Evolutionary conservation across 2,113 vertebrate genomes (phyloP), one percentile per base, ranked within the genome.

Genomic region (Ptilorrhoa leucosticta): DNA sequence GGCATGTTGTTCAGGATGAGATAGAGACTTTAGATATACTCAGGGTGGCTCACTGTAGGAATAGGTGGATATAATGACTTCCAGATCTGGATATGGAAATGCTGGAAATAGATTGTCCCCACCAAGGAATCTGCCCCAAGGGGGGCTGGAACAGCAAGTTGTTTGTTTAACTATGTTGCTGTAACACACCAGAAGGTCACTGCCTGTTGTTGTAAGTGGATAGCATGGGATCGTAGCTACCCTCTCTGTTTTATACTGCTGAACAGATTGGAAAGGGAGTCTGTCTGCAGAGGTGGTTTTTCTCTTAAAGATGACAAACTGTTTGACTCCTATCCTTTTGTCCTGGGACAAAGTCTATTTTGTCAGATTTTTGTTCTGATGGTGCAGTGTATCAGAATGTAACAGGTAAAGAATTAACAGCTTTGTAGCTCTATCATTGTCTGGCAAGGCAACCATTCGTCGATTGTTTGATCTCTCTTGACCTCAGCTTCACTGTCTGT

Each of bases 31-130:
- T 3, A 90, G 90, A 96, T 96, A 92, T 47, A 77, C 47, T 75
- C 44, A 64, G 72, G 86, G 86, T 90, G 72, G 76, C 53, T 92
- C 28, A 77, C 57, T 82, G 71, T 81, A 92, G 77, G 86, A 93
- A 94, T 90, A 96, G 90, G 90, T 92, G 53, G 80, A 93, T 94
- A 60, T 92, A 94, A 96, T 92, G 72, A 89, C 83, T 94, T 96
- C 84, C 91, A 95, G 89, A 94, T 68, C 83, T 16, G 13, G 83
- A 92, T 92, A 93, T 81, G 86, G 90, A 87, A 96, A 95, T 87
- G 51, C 72, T 92, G 86, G 72, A 95, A 96, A 96, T 90, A 92
- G 93, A 84, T 70, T 92, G 90, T 83, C 79, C 60, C 53, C n/a
- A 89, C 76, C 76, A 86, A 92, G 64, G 79, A 96, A 92, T 96